Base-by-base conservation (phyloP, 1,140 invertebrate genomes). In the Drosophila kanapiae region DNA sequence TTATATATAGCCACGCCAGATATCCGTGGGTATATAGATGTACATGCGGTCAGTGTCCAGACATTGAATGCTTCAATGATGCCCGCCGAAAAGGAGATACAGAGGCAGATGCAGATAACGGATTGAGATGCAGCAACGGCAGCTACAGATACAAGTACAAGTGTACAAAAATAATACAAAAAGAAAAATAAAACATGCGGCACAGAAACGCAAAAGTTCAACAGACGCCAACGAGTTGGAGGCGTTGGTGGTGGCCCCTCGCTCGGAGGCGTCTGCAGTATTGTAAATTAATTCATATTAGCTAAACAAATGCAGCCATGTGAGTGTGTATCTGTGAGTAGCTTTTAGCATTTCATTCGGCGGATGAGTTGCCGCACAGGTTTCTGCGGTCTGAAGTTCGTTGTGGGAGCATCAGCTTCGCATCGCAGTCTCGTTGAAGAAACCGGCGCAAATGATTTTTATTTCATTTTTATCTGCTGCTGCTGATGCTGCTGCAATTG, bases 261-360 rank as follows among this genome's bases (percentile, higher is more conserved):
- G 11, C 42, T 29, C 49, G 70, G 59, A 77, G 77, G 71, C 78
- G 82, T 85, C 72, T 77, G 82, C 82, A 72, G 85, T 72, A 81
- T 90, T 90, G 85, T 90, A 88, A 88, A 88, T 88, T 88, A 88
- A 88, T 88, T 88, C 80, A 88, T 88, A 88, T 88, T 88, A 88
- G 84, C 84, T 70, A 90, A 88, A 88, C 84, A 88, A 90, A 88
- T 90, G 81, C 85, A 79, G 72, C 64, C 51, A 35, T 69, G 60
- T 70, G 64, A 60, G 57, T 83, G 48, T 76, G 63, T 78, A 45
- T 75, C 61, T 63, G 68, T 83, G 53, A 63, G 58, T 75, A 80
- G 84, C 84, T 88, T 88, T 88, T 90, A 88, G 84, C 84, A 90
- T 88, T 88, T 88, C 84, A 81, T 88, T 88, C 60, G 78, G 45